Evolutionary conservation across 2,113 vertebrate genomes (phyloP).

Genomic region (Zosterops hypoxanthus): DNA sequence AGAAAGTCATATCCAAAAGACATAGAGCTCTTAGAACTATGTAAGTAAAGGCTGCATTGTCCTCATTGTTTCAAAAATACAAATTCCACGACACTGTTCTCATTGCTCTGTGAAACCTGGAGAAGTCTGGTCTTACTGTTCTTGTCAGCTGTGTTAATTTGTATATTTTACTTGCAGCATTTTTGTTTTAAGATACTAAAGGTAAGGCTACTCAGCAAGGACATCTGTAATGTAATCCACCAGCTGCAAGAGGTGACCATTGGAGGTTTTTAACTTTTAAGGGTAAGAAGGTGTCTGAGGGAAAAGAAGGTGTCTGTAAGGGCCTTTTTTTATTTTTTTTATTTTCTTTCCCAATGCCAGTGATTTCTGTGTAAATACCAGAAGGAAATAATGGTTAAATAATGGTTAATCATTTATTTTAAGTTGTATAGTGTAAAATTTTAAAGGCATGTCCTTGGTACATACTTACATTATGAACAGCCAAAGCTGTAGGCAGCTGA

Average conservation of each 20-base stretch:
- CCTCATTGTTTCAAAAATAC: background rate
- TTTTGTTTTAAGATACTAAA: constrained; percentile 60
- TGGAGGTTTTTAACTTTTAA: constrained; percentile 38
- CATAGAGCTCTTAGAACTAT: background rate
- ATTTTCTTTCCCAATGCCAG: background rate
- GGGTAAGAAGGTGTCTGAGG: background rate
- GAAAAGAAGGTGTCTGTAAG: background rate
- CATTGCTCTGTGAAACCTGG: background rate
- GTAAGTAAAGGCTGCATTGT: background rate
- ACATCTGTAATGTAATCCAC: constrained; percentile 5
- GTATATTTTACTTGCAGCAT: constrained; percentile 5
- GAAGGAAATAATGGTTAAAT: constrained; percentile 4
- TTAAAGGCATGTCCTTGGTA: background rate
- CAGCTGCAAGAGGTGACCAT: background rate
- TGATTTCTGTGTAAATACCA: background rate
- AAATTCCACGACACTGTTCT: background rate
- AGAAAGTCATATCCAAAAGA: background rate
- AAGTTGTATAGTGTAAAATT: background rate
- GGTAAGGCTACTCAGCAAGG: background rate
- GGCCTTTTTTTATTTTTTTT: too few species aligned
- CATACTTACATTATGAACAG: background rate
- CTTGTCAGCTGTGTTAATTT: background rate
- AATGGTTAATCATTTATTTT: background rate
- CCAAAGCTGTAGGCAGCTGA: background rate
- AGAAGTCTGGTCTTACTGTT: background rate